phyloP scores from a whole-genome alignment of 2,888 invertebrate genomes.

The Rotaria magnacalcarata region DNA sequence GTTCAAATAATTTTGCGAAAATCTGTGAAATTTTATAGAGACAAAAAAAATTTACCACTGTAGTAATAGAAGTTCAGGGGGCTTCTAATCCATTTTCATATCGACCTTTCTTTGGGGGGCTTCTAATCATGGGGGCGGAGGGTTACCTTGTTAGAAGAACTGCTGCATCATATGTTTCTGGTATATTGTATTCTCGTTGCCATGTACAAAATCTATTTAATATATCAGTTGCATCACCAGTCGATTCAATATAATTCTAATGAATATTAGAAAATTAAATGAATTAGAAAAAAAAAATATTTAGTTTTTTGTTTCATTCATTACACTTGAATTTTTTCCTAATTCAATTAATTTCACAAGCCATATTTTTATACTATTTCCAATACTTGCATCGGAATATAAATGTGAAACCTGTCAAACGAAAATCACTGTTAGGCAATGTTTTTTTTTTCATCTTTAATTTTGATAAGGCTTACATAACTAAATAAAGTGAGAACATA shows the following conservation, averaged over 20 bases:
- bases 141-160: slow-evolving; percentile 36
- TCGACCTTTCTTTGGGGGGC: no score
- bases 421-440: no score
- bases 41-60: no score
- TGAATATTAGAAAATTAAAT: not conserved
- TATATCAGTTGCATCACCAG: not conserved
- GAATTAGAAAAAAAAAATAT: not conserved
- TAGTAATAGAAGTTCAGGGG: no score
- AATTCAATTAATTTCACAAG: slow-evolving; percentile 14
- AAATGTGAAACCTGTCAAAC: not conserved
- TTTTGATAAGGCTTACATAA: not conserved
- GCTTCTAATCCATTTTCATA: no score
- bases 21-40: no score
- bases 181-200: not conserved
- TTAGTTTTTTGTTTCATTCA: not conserved
- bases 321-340: not conserved
- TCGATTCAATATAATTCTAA: not conserved
- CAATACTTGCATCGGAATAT: slow-evolving; percentile 32
- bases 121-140: no score
- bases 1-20: no score
- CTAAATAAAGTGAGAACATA: not conserved
- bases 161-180: slow-evolving; percentile 29
- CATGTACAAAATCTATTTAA: slow-evolving; percentile 16
- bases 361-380: slow-evolving; percentile 28
- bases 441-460: not conserved